Base-by-base conservation (phyloP, 2,888 invertebrate genomes). In the Pterostichus niger region DNA sequence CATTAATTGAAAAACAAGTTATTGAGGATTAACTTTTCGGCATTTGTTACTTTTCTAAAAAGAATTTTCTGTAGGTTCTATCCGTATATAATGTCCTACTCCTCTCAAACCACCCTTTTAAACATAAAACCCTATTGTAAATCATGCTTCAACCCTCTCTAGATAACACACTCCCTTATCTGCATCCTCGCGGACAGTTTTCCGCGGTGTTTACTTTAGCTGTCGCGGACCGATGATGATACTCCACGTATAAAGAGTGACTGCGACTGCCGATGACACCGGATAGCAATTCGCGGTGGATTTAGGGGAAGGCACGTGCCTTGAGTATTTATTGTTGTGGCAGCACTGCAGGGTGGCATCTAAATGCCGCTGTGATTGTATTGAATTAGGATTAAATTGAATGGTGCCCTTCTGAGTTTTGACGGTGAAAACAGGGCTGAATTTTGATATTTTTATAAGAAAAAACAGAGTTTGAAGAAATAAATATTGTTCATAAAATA, bases 281-380 rank as follows among this genome's bases (percentile, higher is more conserved):
- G 31, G 64, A 64, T 64, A 59, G 64, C 40, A 9, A 40, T 7
- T 9, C 9, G 40, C n/a, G 64, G 64, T 35, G 13, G 64, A 31
- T 64, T 64, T 31, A n/a, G 33, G n/a, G 33, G 31, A 35, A 24
- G 33, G 33, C 64, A 64, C 64, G 64, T 64, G 64, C 13, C 64
- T 13, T n/a, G 33, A 13, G 33, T 64, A 64, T 64, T 64, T 73
- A 73, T 73, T 49, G 73, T 73, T 49, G 49, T 73, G 64, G 31
- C 24, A 46, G 44, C 73, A n/a, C 73, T 64, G 49, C 24, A 31
- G 73, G 73, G 40, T 68, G 46, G 10, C 10, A 13, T 9, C 15
- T 73, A 73, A 73, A 73, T 73, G 31, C 15, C 40, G 49, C 68
- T 33, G 24, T 73, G 73, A 73, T 73, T 73, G 44, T 73, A 73